These are phyloP conservation scores for Drosophila baimaii DNA, from an alignment of 1,140 invertebrate genomes.

Conservation along the genomic window DNA sequence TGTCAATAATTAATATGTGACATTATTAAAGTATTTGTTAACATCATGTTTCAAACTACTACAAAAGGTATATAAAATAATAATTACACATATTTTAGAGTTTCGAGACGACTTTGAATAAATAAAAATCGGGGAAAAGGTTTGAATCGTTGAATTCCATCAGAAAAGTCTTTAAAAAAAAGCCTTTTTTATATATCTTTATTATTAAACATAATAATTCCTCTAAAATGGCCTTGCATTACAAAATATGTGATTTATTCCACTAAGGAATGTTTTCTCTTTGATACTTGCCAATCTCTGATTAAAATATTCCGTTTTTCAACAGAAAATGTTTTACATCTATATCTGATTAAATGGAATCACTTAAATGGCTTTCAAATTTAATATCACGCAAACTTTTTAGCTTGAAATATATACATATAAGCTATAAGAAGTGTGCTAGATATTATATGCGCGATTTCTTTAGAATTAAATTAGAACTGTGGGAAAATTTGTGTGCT, in stretches of 20 bases:
- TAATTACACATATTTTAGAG: no score
- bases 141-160: no score
- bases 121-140: no score
- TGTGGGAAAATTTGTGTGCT: not conserved
- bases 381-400: constrained; percentile 8
- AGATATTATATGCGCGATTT: not conserved
- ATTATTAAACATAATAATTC: not conserved
- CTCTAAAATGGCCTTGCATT: not conserved
- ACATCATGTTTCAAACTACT: not conserved
- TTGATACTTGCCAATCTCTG: not conserved
- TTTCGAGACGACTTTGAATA: no score
- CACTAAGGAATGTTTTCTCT: not conserved
- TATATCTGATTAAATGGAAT: constrained; percentile 22
- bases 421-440: not conserved
- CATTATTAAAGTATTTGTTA: no score
- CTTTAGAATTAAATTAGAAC: constrained; percentile 22
- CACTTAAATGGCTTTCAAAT: constrained; percentile 1
- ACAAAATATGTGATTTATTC: not conserved
- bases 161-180: no score
- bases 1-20: not conserved
- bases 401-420: not conserved
- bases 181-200: no score
- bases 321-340: constrained; percentile 3
- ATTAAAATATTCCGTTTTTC: not conserved
- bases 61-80: not conserved